Percentiles rank a stretch among this genome's conserved stretches.
Evolutionary conservation across 2,797 vertebrate species (phyloP).

Genomic region (Microctenopoma steveboyesi): DNA sequence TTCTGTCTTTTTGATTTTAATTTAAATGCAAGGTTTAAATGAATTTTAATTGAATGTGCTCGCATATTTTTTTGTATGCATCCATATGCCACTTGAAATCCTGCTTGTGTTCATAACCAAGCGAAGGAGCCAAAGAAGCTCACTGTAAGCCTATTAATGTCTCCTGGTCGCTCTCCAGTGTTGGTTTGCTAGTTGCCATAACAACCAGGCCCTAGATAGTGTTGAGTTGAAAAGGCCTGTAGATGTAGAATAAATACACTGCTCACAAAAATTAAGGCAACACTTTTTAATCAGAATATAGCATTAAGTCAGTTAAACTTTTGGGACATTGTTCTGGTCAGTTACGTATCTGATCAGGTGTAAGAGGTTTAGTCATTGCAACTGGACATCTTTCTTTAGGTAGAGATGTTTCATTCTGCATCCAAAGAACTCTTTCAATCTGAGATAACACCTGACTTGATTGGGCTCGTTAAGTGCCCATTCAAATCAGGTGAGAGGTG

Average conservation of each 20-base stretch:
- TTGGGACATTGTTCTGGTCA: too few species aligned
- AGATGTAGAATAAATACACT: slow-evolving; percentile 53
- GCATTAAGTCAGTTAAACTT: too few species aligned
- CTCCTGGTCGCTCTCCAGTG: slow-evolving; percentile 67
- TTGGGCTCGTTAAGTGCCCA: too few species aligned
- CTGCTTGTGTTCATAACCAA: slow-evolving; percentile 46
- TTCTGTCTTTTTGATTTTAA: slow-evolving; percentile 6
- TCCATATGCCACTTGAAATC: slow-evolving; percentile 24
- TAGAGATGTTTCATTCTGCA: too few species aligned
- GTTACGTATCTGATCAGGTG: too few species aligned
- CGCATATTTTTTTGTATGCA: not conserved
- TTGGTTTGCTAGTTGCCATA: slow-evolving; percentile 78
- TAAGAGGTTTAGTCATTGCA: too few species aligned
- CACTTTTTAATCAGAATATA: too few species aligned
- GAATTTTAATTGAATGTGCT: not conserved
- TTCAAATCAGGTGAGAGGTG: too few species aligned
- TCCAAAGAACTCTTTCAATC: too few species aligned
- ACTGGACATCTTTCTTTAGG: too few species aligned
- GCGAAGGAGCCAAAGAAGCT: slow-evolving; percentile 73
- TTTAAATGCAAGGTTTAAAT: slow-evolving; percentile 3
- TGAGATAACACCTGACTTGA: too few species aligned
- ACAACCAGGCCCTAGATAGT: slow-evolving; percentile 74
- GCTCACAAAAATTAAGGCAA: too few species aligned
- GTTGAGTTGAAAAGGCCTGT: slow-evolving; percentile 46
- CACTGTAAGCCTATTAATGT: slow-evolving; percentile 77